phyloP scores from a whole-genome alignment of 2,113 vertebrate species.

The Takifugu bimaculatus region DNA sequence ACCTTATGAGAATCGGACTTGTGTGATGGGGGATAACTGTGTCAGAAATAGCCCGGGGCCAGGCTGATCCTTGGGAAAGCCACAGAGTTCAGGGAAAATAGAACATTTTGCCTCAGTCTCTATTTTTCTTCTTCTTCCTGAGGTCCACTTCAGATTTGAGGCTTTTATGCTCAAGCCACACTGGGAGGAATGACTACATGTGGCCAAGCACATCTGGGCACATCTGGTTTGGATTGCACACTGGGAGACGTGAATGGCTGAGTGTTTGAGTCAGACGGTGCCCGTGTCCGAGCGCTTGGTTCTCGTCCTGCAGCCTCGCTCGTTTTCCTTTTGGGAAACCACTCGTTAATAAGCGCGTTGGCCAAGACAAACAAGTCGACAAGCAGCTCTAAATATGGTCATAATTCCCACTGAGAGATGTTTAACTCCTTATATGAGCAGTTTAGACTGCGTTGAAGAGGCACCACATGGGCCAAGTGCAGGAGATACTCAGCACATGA shows the following conservation, averaged over 20 bases:
- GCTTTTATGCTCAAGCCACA: constrained; percentile 30
- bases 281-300: constrained; percentile 42
- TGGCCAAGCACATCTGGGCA: constrained; percentile 53
- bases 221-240: constrained; percentile 66
- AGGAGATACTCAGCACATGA: constrained; percentile 45
- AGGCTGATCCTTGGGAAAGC: constrained; percentile 50
- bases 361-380: constrained; percentile 71
- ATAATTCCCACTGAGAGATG: constrained; percentile 70
- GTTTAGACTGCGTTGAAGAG: constrained; percentile 34
- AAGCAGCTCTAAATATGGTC: constrained; percentile 79
- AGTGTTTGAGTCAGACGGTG: constrained; percentile 33
- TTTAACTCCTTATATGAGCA: constrained; percentile 80
- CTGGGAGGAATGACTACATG: constrained; percentile 26
- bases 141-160: constrained; percentile 26
- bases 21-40: constrained; percentile 30
- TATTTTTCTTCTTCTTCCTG: constrained; percentile 3
- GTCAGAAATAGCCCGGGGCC: constrained; percentile 59
- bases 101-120: constrained; percentile 27
- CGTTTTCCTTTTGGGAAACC: constrained; percentile 40
- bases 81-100: constrained; percentile 57
- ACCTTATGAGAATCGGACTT: constrained; percentile 24
- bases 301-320: constrained; percentile 26
- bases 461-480: constrained; percentile 29
- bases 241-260: constrained; percentile 34
- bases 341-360: constrained; percentile 41